Evolutionary conservation across 2,888 invertebrate genomes (phyloP), one percentile per base, ranked within the genome.

Genomic region (Phragmatobia fuliginosa): DNA sequence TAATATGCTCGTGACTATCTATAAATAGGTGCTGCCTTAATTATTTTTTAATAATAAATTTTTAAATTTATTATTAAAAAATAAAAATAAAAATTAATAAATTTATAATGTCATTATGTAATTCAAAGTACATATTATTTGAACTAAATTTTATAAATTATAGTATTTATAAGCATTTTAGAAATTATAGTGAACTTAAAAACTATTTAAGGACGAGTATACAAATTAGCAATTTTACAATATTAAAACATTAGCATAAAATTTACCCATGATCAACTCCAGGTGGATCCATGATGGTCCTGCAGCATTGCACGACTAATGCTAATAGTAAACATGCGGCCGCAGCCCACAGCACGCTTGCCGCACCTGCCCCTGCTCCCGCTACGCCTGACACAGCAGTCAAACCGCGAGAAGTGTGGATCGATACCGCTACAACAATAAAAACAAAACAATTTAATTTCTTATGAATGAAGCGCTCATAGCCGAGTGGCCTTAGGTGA

Each of bases 371-470:
- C 1, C 92, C 92, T 67, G 89, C 88, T 0, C 88, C 87, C 83
- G 90, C 88, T 74, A 87, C 90, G 78, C 88, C 87, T 36, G 92
- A 80, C 78, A 88, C 87, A 18, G 88, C 81, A 62, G 88, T 85
- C 92, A 93, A 94, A 2, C 94, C 95, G 0, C 96, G 94, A 10
- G 96, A 96, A 33, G 96, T 96, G 87, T 96, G 96, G 74, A 96
- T 96, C 64, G 96, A 96, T 33, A 96, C 95, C 32, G 96, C 96
- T 96, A 87, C 18, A 72, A 69, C 59, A 72, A 73, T 16, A 63
- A 10, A 33, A n/a, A 41, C 0, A 59, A 56, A 56, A 32, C 16
- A 28, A 38, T 38, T 33, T 33, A n/a, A n/a, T n/a, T n/a, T n/a
- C n/a, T n/a, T n/a, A n/a, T n/a, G n/a, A n/a, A n/a, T n/a, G n/a